Evolutionary conservation across 2,797 vertebrate genomes (phyloP), one percentile per base, ranked within the genome.

Genomic region (Pelobates cultripes): DNA sequence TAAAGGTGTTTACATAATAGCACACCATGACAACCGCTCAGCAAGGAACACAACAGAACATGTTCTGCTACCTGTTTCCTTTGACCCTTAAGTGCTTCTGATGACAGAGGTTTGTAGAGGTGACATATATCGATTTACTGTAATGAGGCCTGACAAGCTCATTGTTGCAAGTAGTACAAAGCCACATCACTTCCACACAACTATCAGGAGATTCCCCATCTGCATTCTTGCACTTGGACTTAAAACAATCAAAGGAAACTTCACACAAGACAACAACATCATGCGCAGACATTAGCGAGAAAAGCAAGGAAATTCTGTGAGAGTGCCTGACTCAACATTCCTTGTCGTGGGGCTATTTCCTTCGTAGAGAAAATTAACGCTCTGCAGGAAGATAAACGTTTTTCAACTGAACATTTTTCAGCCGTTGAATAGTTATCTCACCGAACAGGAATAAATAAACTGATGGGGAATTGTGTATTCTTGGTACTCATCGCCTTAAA

Each of bases 181-280:
- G 17, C 44, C 57, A n/a, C 55, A 67, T 83, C 82, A 84, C 77
- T 75, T 84, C 77, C 77, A 57, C 51, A 57, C 55, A 67, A 76
- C 77, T 67, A 79, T 63, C 82, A 79, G 53, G 73, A 79, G 77
- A 79, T 76, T 76, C 72, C 82, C 57, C 82, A 84, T 84, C 82
- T 84, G 82, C 82, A 80, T 84, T 84, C 82, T 75, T 79, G 60
- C 68, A 80, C 73, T 79, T 80, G 69, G 77, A 13, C 77, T 80
- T 47, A 70, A 10, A 79, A 84, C 82, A 84, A 84, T 84, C 60
- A 61, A 70, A 79, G 82, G 82, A 84, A 84, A 80, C 53, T 76
- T 67, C 79, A 66, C 41, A 71, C 45, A 80, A 80, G 77, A 75
- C 51, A 53, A 79, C 77, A 79, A 76, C 73, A 84, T 80, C 73